Evolutionary conservation across 1,140 invertebrate species (phyloP), one percentile per base, ranked within the genome.

Genomic region (Contarinia nasturtii): DNA sequence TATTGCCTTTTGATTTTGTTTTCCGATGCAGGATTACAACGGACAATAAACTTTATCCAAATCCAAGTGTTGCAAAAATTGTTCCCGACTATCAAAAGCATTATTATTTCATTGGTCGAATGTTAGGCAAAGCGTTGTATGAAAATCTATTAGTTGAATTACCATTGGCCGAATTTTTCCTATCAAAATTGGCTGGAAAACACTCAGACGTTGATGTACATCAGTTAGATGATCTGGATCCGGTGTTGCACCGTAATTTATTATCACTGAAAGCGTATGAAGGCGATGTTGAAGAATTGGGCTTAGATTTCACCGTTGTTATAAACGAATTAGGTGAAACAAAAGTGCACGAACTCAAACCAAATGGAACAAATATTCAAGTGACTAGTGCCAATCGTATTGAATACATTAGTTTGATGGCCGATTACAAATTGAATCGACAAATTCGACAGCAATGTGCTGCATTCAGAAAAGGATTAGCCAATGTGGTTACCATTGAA

Each of bases 371-470:
- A 15, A 83, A 87, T 57, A 94, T 94, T 56, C 73, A 80, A 5
- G 93, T 98, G 0, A 95, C 85, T 2, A 80, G 80, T 53, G 75
- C 80, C 46, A 97, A 98, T 68, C 75, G 86, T 48, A 91, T 96
- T 59, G 91, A 97, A 63, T 98, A 98, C 59, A 90, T 98, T 55
- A 90, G 96, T 63, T 65, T 94, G 47, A 82, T 98, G 65, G 91
- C 93, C 1, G 89, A 97, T 69, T 95, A 90, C 55, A 94, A 94
- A 67, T 68, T 97, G 18, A 96, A 96, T 63, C 69, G 79, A 57
- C 90, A 94, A 70, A 91, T 95, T 49, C 71, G 82, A 42, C 70
- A 76, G 2, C 91, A 96, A 52, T 92, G 86, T 55, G 72, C 70
- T 47, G 85, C 87, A 19, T 89, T 91, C 58, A 80, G 85, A 52